Base-by-base conservation (phyloP, 2,113 vertebrate genomes). In the Setophaga coronata region DNA sequence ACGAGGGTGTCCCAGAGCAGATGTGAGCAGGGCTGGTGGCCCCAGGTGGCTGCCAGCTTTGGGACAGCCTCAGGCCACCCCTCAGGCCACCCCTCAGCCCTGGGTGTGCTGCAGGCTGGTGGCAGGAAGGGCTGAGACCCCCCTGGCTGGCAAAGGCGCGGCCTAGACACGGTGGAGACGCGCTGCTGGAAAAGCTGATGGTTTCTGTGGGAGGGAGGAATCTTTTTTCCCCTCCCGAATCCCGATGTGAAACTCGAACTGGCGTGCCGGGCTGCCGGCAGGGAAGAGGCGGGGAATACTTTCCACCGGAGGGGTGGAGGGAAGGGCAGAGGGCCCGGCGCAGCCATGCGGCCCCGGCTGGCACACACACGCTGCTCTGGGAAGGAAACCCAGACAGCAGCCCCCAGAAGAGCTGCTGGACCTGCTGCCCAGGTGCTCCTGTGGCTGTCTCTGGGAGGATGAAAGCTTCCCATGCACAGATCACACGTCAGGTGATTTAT, bases 191-290 rank as follows among this genome's bases (percentile, higher is more conserved):
- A 94, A 94, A 91, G 76, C 69, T 83, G 82, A 82, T 62, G 64
- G 29, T 58, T 97, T 90, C 94, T 93, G 57, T 70, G 45, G 76
- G 61, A 92, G 67, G 92, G 57, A 93, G 15, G 64, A 90, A 92
- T 82, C 38, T 71, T 76, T 90, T 91, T 79, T 90, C 61, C 71
- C 72, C 64, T 95, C 64, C 83, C 66, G 67, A 80, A 40, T 72
- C 78, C 70, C 29, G 7, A 64, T 64, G 48, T 92, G 51, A 89
- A 89, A 80, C 81, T 88, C 16, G 14, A 90, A 83, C 81, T 85
- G 72, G 76, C 13, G 7, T 62, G 65, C 90, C 6, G 4, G 45
- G 90, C 47, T 66, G 36, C 45, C 34, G 1, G 45, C 89, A 65
- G 72, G 66, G 89, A 93, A 69, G 84, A 90, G 56, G 42, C 9